Evolutionary conservation across 2,113 vertebrate genomes (phyloP), one percentile per base, ranked within the genome.

Genomic region (Perognathus longimembris): DNA sequence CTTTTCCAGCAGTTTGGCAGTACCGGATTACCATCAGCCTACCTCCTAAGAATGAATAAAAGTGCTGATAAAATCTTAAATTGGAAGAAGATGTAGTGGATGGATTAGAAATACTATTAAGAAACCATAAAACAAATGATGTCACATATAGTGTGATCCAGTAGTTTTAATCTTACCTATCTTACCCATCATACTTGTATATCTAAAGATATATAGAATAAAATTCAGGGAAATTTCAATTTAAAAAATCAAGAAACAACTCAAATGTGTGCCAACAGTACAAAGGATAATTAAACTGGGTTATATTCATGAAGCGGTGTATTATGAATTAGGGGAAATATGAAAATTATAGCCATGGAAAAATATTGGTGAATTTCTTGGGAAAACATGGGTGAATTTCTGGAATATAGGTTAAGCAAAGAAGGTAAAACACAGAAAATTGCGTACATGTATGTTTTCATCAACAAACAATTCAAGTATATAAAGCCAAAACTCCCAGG

Each of bases 1-100:
- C 34, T 88, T 73, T 95, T 79, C 66, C 30, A 71, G 54, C 6
- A 92, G 9, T 88, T 84, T 69, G 34, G 32, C 11, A 90, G 54
- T 82, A 85, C 17, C 90, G 54, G 11, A 90, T 86, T 30, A 6
- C 92, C 32, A 94, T 32, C 1, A 82, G 92, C 34, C 24, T 86
- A 84, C 38, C 59, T 79, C 36, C 38, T 84, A 67, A 92, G 86
- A 80, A 50, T 7, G 86, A 88, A 20, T 94, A 81, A 92, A 92
- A 83, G 32, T 93, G 7, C 24, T 21, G 57, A 59, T n/a, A 85
- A 88, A 75, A 61, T 40, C n/a, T 85, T 79, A 87, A 64, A 38
- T 87, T 10, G 1, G 81, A 20, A 6, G 40, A 84, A 59, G 17
- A 91, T 82, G n/a, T 42, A 5, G 42, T 79, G 92, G 91, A 67